Percentiles rank a stretch among this genome's conserved stretches.
Conservation (phyloP, 1,140 invertebrate genomes). For the Adoxophyes honmai region DNA sequence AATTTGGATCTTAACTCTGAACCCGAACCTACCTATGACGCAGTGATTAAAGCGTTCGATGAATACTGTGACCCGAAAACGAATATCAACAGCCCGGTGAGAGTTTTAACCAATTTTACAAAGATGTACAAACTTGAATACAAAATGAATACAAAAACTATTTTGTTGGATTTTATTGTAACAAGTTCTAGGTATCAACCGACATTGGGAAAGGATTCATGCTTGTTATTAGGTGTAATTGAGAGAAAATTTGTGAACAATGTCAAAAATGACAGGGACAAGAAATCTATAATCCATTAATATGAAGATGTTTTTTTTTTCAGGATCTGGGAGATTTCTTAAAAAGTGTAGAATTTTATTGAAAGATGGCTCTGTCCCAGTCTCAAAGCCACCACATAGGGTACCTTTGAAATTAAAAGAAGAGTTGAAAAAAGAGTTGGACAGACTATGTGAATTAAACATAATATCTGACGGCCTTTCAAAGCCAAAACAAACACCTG, state of each 20-base stretch:
- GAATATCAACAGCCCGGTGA: not conserved
- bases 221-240: not conserved
- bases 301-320: not conserved
- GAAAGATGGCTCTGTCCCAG: not conserved
- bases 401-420: not conserved
- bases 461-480: not conserved
- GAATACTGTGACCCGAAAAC: not conserved
- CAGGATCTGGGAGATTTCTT: not conserved
- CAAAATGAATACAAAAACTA: not conserved
- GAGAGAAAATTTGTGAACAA: not conserved
- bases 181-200: not conserved
- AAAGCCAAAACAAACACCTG: too few species aligned
- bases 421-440: not conserved
- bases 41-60: not conserved
- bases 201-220: not conserved
- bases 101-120: not conserved
- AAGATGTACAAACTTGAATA: not conserved
- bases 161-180: not conserved
- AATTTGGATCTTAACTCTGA: not conserved
- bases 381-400: not conserved
- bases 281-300: not conserved
- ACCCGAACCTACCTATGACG: not conserved
- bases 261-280: not conserved
- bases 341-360: not conserved
- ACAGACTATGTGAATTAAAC: not conserved